Base-by-base conservation (phyloP, 2,113 vertebrate genomes). In the Scalopus aquaticus region DNA sequence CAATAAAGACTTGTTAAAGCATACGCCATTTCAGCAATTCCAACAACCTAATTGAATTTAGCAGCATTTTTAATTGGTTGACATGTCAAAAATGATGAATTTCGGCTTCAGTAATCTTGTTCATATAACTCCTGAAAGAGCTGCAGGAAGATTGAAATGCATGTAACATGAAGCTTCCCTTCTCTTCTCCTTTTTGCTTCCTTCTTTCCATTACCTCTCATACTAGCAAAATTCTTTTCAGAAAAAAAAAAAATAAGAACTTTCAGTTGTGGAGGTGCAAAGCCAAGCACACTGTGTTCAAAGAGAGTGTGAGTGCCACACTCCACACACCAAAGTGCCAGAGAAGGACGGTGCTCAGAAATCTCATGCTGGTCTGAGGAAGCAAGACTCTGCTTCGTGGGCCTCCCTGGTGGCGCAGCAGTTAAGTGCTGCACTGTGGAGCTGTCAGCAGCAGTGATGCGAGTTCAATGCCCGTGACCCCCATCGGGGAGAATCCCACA, bases 161-260 rank as follows among this genome's bases (percentile, higher is more conserved):
- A 17, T 20, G 1, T 42, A 69, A 37, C 20, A 91, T 30, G 64
- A 93, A 79, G 4, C 2, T 86, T 56, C 62, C 62, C 13, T 95
- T 85, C 37, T 46, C 37, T 56, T n/a, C n/a, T n/a, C n/a, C n/a
- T n/a, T 64, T 94, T 74, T 42, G 32, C 22, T 39, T 37, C 8
- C 39, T 58, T 7, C 16, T 64, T 89, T 69, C 20, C 69, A 7
- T 85, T 90, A 58, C 56, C 1, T 54, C 51, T 87, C 54, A 62
- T 28, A 82, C 32, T 28, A 5, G 15, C n/a, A 89, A 69, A 91
- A 76, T 51, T 20, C 72, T 73, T 73, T 64, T 46, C 73, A 58
- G 82, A 78, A 90, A 39, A 74, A 10, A 74, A 10, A 81, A 84
- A 92, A 83, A 92, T 90, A 96, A 84, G 26, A 15, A 73, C 44